Percentiles rank a stretch among this genome's conserved stretches.
Conservation (phyloP, 2,797 vertebrate genomes). For the Glossophaga mutica region DNA sequence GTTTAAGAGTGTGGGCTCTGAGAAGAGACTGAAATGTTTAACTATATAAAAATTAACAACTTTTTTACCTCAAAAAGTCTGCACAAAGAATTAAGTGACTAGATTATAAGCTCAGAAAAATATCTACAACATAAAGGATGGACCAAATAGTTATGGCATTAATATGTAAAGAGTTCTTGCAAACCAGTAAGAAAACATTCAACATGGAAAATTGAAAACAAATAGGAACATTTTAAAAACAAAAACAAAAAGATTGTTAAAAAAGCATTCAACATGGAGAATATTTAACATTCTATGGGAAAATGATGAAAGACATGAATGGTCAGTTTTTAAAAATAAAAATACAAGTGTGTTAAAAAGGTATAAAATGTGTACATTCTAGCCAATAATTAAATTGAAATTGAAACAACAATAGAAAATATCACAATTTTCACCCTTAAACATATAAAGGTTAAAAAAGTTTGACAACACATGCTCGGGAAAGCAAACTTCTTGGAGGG, state of each 20-base stretch:
- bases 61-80: background rate
- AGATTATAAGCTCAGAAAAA: constrained; percentile 6
- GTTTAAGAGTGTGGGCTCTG: background rate
- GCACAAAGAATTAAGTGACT: background rate
- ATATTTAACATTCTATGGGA: background rate
- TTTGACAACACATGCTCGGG: background rate
- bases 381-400: background rate
- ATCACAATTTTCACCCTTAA: constrained; percentile 5
- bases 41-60: background rate
- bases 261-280: background rate
- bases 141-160: background rate
- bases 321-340: background rate
- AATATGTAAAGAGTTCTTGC: background rate
- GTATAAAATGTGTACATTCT: background rate
- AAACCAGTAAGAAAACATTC: constrained; percentile 9
- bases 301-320: background rate
- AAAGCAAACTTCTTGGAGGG: background rate
- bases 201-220: background rate
- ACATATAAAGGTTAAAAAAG: background rate
- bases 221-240: background rate
- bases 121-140: background rate
- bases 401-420: background rate
- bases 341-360: background rate
- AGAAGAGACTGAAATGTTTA: background rate
- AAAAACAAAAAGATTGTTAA: background rate